Evolutionary conservation across 2,888 invertebrate species (phyloP).

Genomic region (Leucozona laternaria): DNA sequence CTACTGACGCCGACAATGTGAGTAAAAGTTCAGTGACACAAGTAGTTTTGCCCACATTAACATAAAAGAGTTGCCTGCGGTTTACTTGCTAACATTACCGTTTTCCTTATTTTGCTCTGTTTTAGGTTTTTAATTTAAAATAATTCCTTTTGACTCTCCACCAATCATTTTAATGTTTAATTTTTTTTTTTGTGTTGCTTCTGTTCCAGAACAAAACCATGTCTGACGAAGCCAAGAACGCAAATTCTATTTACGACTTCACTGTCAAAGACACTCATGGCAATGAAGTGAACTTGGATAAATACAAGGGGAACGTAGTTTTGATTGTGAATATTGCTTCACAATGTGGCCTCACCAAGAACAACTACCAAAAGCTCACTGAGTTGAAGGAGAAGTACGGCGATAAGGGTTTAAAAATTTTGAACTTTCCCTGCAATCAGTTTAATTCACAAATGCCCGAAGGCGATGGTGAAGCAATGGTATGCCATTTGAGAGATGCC

Average conservation of each 20-base stretch:
- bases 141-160: not conserved
- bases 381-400: conserved; percentile 89
- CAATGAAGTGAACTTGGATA: conserved; percentile 87
- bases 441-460: conserved; percentile 90
- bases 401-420: conserved; percentile 86
- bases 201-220: conserved; percentile 79
- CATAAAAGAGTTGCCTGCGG: too few relatives aligned
- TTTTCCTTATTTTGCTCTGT: not conserved
- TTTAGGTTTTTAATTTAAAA: not conserved
- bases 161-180: not conserved
- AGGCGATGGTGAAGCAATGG: conserved; percentile 87
- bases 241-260: conserved; percentile 89
- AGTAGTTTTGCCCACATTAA: conserved; percentile 47
- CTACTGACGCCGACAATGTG: conserved; percentile 62
- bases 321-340: conserved; percentile 95
- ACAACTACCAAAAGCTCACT: conserved; percentile 91
- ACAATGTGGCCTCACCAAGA: conserved; percentile 91
- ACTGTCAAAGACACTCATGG: conserved; percentile 90
- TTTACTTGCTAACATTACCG: conserved; percentile 43
- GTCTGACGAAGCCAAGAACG: conserved; percentile 81
- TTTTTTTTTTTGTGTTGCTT: not conserved
- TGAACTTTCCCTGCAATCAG: conserved; percentile 95
- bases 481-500: conserved; percentile 85
- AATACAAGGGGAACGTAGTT: conserved; percentile 88
- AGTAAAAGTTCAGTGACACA: conserved; percentile 50